Evolutionary conservation across 92 coral and sea anemone genomes (phyloP), one percentile per base, ranked within the genome.

Genomic region (Meandrina meandrites): DNA sequence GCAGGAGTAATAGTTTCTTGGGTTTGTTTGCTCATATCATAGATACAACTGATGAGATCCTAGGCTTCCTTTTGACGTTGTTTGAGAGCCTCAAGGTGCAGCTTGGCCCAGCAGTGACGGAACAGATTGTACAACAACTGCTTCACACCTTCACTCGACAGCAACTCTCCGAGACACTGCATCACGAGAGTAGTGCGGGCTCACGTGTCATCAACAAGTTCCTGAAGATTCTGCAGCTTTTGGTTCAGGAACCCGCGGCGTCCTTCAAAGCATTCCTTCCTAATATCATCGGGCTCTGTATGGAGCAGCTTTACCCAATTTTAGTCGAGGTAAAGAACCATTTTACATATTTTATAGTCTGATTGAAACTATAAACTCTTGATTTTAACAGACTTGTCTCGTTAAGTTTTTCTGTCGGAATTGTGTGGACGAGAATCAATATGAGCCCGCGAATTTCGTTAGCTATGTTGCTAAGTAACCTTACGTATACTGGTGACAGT

Each of bases 241-340:
- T 97, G 57, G 95, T 96, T 30, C 99, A 97, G 85, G 98, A 96
- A 83, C 98, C 99, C 19, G 95, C 97, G 0, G 92, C 96, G 18
- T 93, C 98, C 28, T 97, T 97, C 75, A 97, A 97, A 76, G 90
- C 97, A 4, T 95, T 97, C 68, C 89, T 97, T 9, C 99, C 99
- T 17, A 94, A 95, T 86, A 97, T 97, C 27, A 97, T 97, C 53
- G 90, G 93, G 11, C 93, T 97, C 34, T 95, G 99, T 28, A 92
- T 97, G 95, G 99, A 97, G 75, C 95, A 93, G 91, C 92, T 97
- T 13, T 89, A 93, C 86, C 99, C 99, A 9, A 93, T 97, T 71
- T 82, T 97, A 76, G 93, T 92, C 42, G 98, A 97, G 90, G 99
- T 97, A 87, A 83, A 83, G 4, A 71, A 34, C 34, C 2, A 12